A percentile compares a stretch with the other conserved stretches of the same genome.
Evolutionary conservation across 2,888 invertebrate genomes (phyloP).

Genomic region (Hirudinaria manillensis): DNA sequence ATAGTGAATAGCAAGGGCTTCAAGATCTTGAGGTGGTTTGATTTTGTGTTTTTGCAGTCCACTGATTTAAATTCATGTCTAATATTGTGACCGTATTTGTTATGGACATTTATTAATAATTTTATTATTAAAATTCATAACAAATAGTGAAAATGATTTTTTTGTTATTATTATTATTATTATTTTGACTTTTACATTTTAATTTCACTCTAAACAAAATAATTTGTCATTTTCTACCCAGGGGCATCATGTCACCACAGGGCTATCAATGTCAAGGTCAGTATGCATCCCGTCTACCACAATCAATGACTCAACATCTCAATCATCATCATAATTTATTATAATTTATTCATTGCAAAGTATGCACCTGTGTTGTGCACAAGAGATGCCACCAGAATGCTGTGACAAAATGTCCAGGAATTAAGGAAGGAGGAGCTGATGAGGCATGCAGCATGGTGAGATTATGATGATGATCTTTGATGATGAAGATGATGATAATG

Average conservation of each 20-base stretch:
- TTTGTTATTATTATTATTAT: too few species aligned
- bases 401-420: constrained; percentile 96
- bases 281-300: constrained; percentile 45
- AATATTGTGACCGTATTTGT: too few species aligned
- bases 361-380: constrained; percentile 75
- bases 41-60: too few species aligned
- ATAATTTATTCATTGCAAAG: constrained; percentile 19
- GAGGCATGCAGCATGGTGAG: constrained; percentile 24
- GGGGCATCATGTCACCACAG: constrained; percentile 49
- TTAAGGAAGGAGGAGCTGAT: constrained; percentile 57
- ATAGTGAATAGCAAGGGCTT: too few species aligned
- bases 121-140: too few species aligned
- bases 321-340: background rate
- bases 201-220: too few species aligned
- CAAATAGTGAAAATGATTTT: too few species aligned
- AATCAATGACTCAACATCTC: background rate
- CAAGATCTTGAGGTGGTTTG: too few species aligned
- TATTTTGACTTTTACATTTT: too few species aligned
- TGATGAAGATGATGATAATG: constrained; percentile 22
- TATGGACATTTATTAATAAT: too few species aligned
- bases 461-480: constrained; percentile 47
- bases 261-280: constrained; percentile 59
- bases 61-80: too few species aligned
- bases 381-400: constrained; percentile 94
- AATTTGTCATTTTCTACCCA: constrained; percentile 40